A percentile compares a stretch with the other conserved stretches of the same genome.
phyloP scores from a whole-genome alignment of 1,140 invertebrate species.

The Drosophila quadrilineata region DNA sequence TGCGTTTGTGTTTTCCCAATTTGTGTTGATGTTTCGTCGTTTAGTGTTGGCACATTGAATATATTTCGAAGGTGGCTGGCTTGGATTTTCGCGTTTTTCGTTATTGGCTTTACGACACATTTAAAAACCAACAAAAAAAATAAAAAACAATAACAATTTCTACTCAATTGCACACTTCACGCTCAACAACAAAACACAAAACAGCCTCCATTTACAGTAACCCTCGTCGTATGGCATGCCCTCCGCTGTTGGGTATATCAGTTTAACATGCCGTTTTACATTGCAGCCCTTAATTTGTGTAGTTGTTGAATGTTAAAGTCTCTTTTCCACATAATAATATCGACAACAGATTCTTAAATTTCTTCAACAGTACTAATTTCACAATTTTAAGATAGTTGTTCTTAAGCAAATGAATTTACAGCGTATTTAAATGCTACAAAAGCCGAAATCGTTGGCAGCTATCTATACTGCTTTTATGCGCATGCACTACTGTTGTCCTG shows the following conservation, averaged over 20 bases:
- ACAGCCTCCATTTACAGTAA: constrained; percentile 71
- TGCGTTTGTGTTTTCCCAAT: constrained; percentile 32
- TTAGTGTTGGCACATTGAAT: constrained; percentile 6
- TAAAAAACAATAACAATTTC: constrained; percentile 47
- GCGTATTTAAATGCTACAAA: constrained; percentile 24
- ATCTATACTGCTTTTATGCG: constrained; percentile 38
- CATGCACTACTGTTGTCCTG: constrained; percentile 34
- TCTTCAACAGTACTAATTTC: too few relatives aligned
- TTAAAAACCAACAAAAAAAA: constrained; percentile 44
- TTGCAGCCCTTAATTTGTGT: too few relatives aligned
- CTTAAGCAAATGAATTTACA: not conserved
- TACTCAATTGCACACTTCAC: constrained; percentile 70
- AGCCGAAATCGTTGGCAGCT: not conserved
- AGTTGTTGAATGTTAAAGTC: too few relatives aligned
- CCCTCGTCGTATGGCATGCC: constrained; percentile 55
- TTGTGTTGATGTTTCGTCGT: constrained; percentile 20
- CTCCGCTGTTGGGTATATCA: constrained; percentile 18
- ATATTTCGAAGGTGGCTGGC: constrained; percentile 26
- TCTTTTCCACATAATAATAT: too few relatives aligned
- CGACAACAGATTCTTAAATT: too few relatives aligned
- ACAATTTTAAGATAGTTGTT: too few relatives aligned
- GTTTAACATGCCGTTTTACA: not conserved
- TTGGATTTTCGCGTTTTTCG: constrained; percentile 35
- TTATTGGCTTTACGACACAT: constrained; percentile 46
- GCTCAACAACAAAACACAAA: constrained; percentile 72